Evolutionary conservation across 1,140 invertebrate genomes (phyloP).

Genomic region (Micrasema longulum): DNA sequence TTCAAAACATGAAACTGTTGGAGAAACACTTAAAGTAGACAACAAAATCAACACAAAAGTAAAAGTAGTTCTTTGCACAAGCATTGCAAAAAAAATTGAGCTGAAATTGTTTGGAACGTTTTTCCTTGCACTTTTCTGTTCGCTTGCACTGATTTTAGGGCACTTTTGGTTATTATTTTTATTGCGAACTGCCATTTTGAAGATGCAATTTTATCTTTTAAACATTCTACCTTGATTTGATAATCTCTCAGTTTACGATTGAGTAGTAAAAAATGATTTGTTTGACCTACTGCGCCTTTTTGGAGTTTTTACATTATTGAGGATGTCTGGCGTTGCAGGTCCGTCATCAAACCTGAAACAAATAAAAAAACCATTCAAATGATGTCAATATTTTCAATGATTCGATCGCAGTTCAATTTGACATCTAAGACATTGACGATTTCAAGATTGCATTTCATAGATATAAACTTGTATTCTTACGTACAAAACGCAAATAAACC

Average conservation of each 20-base stretch:
- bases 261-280: background rate
- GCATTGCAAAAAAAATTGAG: slow-evolving; percentile 47
- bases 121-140: slow-evolving; percentile 11
- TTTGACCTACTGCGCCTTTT: too few species aligned
- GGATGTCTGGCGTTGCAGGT: background rate
- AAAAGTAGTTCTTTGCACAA: slow-evolving; percentile 52
- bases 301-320: slow-evolving; percentile 3
- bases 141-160: background rate
- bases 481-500: too few species aligned
- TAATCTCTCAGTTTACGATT: background rate
- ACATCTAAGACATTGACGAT: too few species aligned
- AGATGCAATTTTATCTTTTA: background rate
- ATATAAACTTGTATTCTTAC: too few species aligned
- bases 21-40: slow-evolving; percentile 17
- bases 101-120: slow-evolving; percentile 33
- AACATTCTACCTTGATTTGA: slow-evolving; percentile 1
- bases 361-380: background rate
- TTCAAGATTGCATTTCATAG: too few species aligned
- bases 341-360: slow-evolving; percentile 2
- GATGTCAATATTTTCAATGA: slow-evolving; percentile 2
- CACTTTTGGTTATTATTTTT: slow-evolving; percentile 5
- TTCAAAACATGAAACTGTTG: slow-evolving; percentile 5
- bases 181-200: background rate
- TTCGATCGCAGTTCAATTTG: too few species aligned
- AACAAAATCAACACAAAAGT: slow-evolving; percentile 40